Evolutionary conservation across 2,888 invertebrate genomes (phyloP).

Genomic region (Synanthedon andrenaeformis): DNA sequence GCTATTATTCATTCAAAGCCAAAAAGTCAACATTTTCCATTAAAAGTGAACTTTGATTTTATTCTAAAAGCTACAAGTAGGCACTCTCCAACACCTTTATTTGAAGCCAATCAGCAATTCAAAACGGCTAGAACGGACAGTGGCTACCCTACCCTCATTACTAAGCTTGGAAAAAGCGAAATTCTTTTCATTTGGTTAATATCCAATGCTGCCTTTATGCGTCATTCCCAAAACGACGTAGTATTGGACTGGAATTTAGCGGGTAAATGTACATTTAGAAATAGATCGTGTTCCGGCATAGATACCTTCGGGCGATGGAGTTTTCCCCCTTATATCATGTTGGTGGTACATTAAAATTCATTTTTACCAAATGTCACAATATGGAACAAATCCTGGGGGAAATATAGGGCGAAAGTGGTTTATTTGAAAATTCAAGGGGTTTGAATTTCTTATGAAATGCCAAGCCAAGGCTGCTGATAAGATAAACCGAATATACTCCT

Average conservation of each 20-base stretch:
- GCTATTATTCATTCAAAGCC: slow-evolving; percentile 28
- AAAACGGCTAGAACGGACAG: slow-evolving; percentile 25
- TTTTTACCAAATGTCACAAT: slow-evolving; percentile 35
- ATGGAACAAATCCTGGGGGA: slow-evolving; percentile 17
- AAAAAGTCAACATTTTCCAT: slow-evolving; percentile 33
- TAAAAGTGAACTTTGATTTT: slow-evolving; percentile 27
- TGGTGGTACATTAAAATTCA: slow-evolving; percentile 28
- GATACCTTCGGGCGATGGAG: not conserved
- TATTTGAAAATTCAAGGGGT: slow-evolving; percentile 7
- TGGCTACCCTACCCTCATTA: slow-evolving; percentile 11
- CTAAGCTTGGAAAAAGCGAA: not conserved
- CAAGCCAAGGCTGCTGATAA: too few relatives aligned
- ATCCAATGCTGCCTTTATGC: not conserved
- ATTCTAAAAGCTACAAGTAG: slow-evolving; percentile 33
- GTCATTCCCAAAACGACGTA: not conserved
- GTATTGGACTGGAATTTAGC: not conserved
- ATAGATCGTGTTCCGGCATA: not conserved
- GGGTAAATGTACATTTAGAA: not conserved
- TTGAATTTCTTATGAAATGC: slow-evolving; percentile 1
- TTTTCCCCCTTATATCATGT: not conserved
- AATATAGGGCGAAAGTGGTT: slow-evolving; percentile 7
- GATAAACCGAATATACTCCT: too few relatives aligned
- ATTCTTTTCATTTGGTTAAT: not conserved
- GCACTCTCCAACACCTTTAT: slow-evolving; percentile 19
- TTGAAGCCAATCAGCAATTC: slow-evolving; percentile 37